Conservation (phyloP, 2,888 invertebrate genomes). For the Aleiodes alternator region DNA sequence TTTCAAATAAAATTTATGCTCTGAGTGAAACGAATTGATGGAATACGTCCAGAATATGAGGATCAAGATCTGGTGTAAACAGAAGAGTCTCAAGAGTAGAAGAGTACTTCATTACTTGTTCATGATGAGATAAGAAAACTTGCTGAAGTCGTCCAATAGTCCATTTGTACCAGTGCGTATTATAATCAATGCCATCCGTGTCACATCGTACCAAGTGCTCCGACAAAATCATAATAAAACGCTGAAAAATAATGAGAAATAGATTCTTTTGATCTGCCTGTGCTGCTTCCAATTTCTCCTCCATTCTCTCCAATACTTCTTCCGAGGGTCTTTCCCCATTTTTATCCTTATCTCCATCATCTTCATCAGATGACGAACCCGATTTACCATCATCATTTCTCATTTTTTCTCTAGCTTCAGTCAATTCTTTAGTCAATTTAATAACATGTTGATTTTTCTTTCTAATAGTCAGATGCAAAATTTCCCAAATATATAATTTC, state of each 20-base stretch:
- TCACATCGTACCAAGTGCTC: slow-evolving; percentile 96
- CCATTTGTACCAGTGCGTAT: slow-evolving; percentile 97
- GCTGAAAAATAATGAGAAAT: slow-evolving; percentile 96
- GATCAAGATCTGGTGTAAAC: slow-evolving; percentile 97
- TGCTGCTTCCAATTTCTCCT: slow-evolving; percentile 94
- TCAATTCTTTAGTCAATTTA: slow-evolving; percentile 86
- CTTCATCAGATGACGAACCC: slow-evolving; percentile 86
- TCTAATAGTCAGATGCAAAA: slow-evolving; percentile 94
- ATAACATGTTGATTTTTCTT: slow-evolving; percentile 98
- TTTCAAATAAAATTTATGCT: slow-evolving; percentile 76
- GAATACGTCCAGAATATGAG: slow-evolving; percentile 97
- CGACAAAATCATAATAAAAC: slow-evolving; percentile 98
- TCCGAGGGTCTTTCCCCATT: slow-evolving; percentile 82
- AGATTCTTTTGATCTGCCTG: slow-evolving; percentile 98
- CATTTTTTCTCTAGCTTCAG: slow-evolving; percentile 90
- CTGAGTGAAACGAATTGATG: slow-evolving; percentile 96
- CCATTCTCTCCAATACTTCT: slow-evolving; percentile 96
- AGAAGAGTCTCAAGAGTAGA: slow-evolving; percentile 95
- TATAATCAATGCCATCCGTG: slow-evolving; percentile 93
- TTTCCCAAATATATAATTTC: slow-evolving; percentile 95
- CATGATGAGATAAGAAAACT: slow-evolving; percentile 95
- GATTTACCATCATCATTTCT: slow-evolving; percentile 89
- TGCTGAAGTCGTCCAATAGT: slow-evolving; percentile 95
- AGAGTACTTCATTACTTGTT: slow-evolving; percentile 98
- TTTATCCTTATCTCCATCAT: slow-evolving; percentile 77